phyloP scores from a whole-genome alignment of 2,113 vertebrate genomes.

The Raphicerus campestris region DNA sequence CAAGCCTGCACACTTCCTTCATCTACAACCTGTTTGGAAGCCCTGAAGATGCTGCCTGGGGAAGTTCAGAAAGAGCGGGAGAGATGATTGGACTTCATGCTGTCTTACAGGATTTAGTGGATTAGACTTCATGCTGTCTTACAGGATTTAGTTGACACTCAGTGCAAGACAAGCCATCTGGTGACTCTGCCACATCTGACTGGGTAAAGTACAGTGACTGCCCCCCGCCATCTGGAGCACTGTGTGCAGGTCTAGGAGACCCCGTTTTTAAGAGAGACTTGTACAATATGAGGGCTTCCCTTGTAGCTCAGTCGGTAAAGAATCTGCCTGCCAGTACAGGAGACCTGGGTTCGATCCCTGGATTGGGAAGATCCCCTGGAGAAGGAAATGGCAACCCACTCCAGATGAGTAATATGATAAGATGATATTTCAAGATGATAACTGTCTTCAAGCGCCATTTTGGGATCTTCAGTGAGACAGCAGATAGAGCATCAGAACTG shows the following conservation, averaged over 20 bases:
- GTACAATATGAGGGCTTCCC: background rate
- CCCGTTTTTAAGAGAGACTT: background rate
- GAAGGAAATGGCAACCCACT: too few relatives aligned
- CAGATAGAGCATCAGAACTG: rapidly evolving
- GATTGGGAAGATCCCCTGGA: too few relatives aligned
- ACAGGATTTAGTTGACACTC: background rate
- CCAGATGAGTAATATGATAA: background rate
- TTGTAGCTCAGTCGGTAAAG: background rate
- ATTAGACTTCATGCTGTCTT: background rate
- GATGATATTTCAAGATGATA: background rate
- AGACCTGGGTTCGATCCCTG: background rate
- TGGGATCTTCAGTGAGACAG: background rate
- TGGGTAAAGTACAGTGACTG: rapidly evolving
- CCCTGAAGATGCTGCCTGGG: background rate
- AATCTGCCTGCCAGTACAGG: background rate
- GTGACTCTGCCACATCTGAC: too few relatives aligned
- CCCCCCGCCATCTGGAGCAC: rapidly evolving
- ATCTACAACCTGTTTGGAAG: background rate
- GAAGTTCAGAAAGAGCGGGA: background rate
- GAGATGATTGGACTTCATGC: background rate
- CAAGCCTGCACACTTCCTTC: background rate
- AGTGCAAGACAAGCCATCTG: background rate
- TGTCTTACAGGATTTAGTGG: background rate
- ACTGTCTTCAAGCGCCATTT: background rate
- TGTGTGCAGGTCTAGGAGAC: background rate